These are phyloP conservation scores for Ranitomeya imitator DNA, from an alignment of 2,113 vertebrate species.

Conservation along the genomic window DNA sequence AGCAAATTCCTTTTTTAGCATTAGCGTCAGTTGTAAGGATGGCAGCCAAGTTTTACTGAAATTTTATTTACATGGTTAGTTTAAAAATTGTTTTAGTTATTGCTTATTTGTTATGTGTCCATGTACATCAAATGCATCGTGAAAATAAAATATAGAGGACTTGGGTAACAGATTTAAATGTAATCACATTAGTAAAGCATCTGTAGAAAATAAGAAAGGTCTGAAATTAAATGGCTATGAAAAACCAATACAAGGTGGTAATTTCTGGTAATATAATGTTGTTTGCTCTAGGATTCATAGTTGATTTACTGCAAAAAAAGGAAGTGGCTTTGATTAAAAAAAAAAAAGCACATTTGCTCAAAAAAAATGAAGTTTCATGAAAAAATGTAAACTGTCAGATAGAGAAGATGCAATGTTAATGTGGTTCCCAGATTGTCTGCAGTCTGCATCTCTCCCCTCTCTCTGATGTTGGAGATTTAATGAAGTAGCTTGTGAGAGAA, in stretches of 20 bases:
- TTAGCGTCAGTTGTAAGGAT: slow-evolving; percentile 38
- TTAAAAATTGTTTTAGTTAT: neutral
- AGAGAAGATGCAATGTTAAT: neutral
- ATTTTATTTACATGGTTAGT: neutral
- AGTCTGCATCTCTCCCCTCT: slow-evolving; percentile 69
- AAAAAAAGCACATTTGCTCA: neutral
- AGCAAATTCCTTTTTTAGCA: slow-evolving; percentile 44
- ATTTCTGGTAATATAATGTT: neutral
- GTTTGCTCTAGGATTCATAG: neutral
- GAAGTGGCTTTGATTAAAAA: too few species aligned
- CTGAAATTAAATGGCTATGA: neutral
- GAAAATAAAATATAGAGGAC: neutral
- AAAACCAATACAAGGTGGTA: neutral
- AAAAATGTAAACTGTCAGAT: neutral
- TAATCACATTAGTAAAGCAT: too few species aligned
- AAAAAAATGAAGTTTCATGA: neutral
- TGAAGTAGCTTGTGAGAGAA: slow-evolving; percentile 81
- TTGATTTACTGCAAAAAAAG: too few species aligned
- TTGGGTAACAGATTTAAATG: too few species aligned
- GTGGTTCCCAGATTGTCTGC: slow-evolving; percentile 66
- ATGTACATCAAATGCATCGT: too few species aligned
- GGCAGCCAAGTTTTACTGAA: slow-evolving; percentile 34
- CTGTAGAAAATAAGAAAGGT: neutral
- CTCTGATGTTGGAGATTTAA: slow-evolving; percentile 78
- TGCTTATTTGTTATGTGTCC: neutral